Percentiles rank a stretch among this genome's conserved stretches.
These are phyloP conservation scores for Rhopalosiphum nymphaeae DNA, from an alignment of 2,888 invertebrate species.

Conservation along the genomic window DNA sequence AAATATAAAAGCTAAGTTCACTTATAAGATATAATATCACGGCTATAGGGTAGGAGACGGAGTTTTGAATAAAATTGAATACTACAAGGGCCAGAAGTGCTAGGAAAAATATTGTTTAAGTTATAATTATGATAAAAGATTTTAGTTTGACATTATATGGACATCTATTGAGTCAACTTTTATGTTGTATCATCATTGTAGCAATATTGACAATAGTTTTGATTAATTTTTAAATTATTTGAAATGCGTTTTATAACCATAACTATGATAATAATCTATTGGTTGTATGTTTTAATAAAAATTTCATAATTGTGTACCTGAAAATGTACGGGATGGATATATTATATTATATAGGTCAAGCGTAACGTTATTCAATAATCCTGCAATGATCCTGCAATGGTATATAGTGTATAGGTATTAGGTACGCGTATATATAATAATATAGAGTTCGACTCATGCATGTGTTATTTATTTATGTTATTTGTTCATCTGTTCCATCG, in stretches of 20 bases:
- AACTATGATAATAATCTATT: neutral
- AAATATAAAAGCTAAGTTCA: neutral
- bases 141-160: too few species aligned
- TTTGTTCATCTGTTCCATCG: conserved; percentile 11
- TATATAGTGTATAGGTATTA: neutral
- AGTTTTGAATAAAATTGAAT: neutral
- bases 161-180: neutral
- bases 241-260: neutral
- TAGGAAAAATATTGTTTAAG: neutral
- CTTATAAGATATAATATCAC: neutral
- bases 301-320: neutral
- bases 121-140: neutral
- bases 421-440: neutral
- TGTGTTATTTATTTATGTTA: conserved; percentile 3
- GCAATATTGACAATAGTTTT: neutral
- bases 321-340: neutral
- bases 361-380: neutral
- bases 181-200: neutral
- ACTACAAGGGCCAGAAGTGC: neutral
- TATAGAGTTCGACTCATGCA: neutral
- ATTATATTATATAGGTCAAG: neutral
- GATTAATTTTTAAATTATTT: neutral
- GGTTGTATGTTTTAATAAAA: neutral
- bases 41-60: neutral
- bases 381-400: neutral